Percentiles rank a stretch among this genome's conserved stretches.
Evolutionary conservation across 2,888 invertebrate species (phyloP).

Genomic region (Drosophila eohydei): DNA sequence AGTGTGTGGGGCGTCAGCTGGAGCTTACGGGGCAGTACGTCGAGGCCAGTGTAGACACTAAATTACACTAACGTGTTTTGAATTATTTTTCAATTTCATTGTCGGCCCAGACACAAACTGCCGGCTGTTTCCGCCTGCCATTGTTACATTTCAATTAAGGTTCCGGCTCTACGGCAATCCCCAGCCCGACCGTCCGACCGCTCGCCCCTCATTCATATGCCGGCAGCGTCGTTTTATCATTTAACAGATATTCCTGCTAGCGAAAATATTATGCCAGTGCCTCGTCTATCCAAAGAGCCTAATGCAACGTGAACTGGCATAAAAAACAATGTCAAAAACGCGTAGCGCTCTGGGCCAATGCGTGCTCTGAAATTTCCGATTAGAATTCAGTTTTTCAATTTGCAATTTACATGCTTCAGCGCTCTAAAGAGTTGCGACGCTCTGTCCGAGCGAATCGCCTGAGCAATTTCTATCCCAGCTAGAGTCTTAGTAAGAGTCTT

Average conservation of each 20-base stretch:
- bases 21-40: conserved; percentile 22
- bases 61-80: conserved; percentile 84
- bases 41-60: conserved; percentile 68
- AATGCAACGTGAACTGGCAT: neutral
- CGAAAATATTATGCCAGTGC: conserved; percentile 65
- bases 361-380: neutral
- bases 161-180: conserved; percentile 45
- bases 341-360: neutral
- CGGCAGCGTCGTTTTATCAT: conserved; percentile 73
- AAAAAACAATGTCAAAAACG: conserved; percentile 6
- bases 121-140: conserved; percentile 68
- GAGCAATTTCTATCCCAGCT: neutral
- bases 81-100: conserved; percentile 83
- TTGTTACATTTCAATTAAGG: conserved; percentile 78
- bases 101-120: conserved; percentile 72
- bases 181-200: neutral
- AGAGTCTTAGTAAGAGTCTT: neutral
- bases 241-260: conserved; percentile 66
- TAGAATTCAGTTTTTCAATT: neutral
- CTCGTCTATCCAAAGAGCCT: conserved; percentile 47
- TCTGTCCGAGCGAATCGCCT: neutral
- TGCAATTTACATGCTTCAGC: neutral
- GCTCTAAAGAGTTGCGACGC: neutral
- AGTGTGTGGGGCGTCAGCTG: neutral
- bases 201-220: conserved; percentile 29